A percentile compares a stretch with the other conserved stretches of the same genome.
Evolutionary conservation across 1,140 invertebrate genomes (phyloP).

Genomic region (Pseudoatta argentina): DNA sequence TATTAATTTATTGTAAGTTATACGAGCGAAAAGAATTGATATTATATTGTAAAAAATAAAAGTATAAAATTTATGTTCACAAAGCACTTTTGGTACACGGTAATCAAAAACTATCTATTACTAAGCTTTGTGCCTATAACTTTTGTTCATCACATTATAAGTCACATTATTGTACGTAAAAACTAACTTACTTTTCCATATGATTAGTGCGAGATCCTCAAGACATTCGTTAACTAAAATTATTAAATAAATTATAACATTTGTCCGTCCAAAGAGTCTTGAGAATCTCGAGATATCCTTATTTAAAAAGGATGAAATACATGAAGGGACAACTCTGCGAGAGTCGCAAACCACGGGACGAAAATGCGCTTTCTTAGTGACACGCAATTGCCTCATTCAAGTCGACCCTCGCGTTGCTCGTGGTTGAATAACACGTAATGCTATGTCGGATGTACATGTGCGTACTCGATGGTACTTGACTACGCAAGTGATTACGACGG

Average conservation of each 20-base stretch:
- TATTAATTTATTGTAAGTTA: too few relatives aligned
- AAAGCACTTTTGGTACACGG: too few relatives aligned
- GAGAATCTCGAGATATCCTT: not conserved
- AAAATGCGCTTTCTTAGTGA: not conserved
- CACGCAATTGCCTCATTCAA: constrained; percentile 60
- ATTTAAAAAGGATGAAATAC: not conserved
- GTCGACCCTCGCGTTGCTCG: constrained; percentile 12
- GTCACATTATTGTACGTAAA: too few relatives aligned
- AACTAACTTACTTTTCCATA: too few relatives aligned
- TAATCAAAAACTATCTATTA: too few relatives aligned
- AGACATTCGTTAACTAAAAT: not conserved
- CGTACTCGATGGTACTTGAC: constrained; percentile 44
- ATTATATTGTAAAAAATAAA: too few relatives aligned
- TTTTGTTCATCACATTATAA: too few relatives aligned
- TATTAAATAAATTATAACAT: not conserved
- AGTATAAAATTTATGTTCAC: too few relatives aligned
- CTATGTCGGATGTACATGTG: constrained; percentile 55
- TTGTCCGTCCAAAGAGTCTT: not conserved
- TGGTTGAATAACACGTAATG: constrained; percentile 28
- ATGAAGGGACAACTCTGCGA: not conserved
- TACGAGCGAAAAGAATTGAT: too few relatives aligned
- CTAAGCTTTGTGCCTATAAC: too few relatives aligned
- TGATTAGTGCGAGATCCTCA: too few relatives aligned
- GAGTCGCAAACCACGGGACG: not conserved
- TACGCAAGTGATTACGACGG: constrained; percentile 45